Evolutionary conservation across 1,140 invertebrate species (phyloP), one percentile per base, ranked within the genome.

Genomic region (Drosophila setifemur): DNA sequence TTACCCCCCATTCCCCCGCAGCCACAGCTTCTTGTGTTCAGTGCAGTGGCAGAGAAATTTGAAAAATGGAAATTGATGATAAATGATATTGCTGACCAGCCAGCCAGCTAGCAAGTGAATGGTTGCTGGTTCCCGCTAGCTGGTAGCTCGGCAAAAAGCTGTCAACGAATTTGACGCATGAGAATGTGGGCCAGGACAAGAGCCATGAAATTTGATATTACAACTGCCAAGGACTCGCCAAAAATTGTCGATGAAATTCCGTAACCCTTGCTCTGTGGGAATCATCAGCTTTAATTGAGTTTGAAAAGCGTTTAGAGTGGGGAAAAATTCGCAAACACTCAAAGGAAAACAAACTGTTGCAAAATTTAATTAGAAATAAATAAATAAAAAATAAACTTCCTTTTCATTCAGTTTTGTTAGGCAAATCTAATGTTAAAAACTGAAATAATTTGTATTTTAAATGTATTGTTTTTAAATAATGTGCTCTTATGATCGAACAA

Each of bases 61-160:
- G 85, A 88, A 88, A 88, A 88, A 88, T 88, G 85, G 86, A 88
- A 88, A 88, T 88, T 88, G 85, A 88, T 88, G 85, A 88, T 88
- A 88, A 86, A 86, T 86, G 81, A 86, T 86, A 88, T 89, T 88
- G 86, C 68, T 81, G 73, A 77, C 83, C 85, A 86, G 63, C 67
- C 61, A 71, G 47, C 69, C 43, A 40, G 29, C 33, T 21, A 72
- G 29, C 33, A 28, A 40, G 42, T 26, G 23, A 26, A 6, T 29
- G 23, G 28, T 48, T 5, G 70, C 45, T 28, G 42, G 40, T n/a
- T 35, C 48, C 12, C 33, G 44, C 26, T 11, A 9, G 31, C 29
- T 19, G 29, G 52, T 19, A 58, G 55, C 43, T 52, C 37, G 70
- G 58, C 79, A 44, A 69, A 68, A 60, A 68, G 67, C 77, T 88